A percentile compares a stretch with the other conserved stretches of the same genome.
Conservation (phyloP, 2,797 vertebrate genomes). For the Acanthurus leucopareius region DNA sequence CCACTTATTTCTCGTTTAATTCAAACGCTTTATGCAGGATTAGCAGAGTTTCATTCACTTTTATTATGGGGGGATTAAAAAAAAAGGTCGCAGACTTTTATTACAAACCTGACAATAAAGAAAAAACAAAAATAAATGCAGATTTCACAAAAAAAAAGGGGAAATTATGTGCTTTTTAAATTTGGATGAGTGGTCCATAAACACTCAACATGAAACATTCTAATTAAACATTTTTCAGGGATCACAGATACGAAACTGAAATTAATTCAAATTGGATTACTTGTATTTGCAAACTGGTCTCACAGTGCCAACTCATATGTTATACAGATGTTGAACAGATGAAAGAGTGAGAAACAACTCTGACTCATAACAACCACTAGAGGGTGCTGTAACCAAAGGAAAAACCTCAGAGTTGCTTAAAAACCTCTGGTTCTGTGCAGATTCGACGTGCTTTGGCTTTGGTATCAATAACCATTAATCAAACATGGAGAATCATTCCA, state of each 20-base stretch:
- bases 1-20: too few species aligned
- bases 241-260: background rate
- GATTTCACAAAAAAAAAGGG: background rate
- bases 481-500: conserved; percentile 19
- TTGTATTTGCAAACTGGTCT: conserved; percentile 11
- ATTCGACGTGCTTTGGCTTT: background rate
- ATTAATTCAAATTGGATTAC: background rate
- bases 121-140: background rate
- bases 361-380: conserved; percentile 36
- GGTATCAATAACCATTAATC: conserved; percentile 17
- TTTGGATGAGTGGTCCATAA: background rate
- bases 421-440: background rate
- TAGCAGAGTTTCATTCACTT: background rate
- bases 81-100: background rate
- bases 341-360: background rate
- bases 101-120: background rate
- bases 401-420: background rate
- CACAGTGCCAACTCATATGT: background rate
- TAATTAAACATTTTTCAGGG: background rate
- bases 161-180: background rate
- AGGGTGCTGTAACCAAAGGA: conserved; percentile 59
- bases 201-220: conserved; percentile 8
- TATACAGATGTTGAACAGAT: conserved; percentile 23
- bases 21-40: background rate
- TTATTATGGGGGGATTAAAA: background rate